Evolutionary conservation across 2,797 vertebrate species (phyloP), one percentile per base, ranked within the genome.

Genomic region (Ctenopoma multispine): DNA sequence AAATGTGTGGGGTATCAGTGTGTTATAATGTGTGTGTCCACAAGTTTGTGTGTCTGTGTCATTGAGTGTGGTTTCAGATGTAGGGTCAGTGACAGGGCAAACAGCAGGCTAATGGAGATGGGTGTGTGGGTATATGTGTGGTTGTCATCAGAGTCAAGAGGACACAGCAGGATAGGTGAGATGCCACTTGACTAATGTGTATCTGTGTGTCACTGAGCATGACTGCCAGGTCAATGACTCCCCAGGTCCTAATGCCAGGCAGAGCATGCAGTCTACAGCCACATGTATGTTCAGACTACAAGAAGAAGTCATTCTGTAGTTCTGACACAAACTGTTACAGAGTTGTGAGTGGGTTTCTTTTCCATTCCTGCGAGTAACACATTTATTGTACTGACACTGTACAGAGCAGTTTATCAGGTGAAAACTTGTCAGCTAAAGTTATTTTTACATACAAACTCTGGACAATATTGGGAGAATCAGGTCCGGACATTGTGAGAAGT

Each of bases 121-220:
- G 29, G 58, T 68, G 69, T 57, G 46, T 50, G 29, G 66, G 43
- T 73, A 12, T 46, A 23, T 44, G 46, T 61, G 38, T 27, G 51
- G 31, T 63, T 65, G 64, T 51, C 60, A 59, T 47, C 61, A 41
- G 62, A 65, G 75, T 72, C 63, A 29, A 71, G 63, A 72, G 56
- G 63, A 67, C 68, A 38, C 58, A 44, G 61, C 0, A 18, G 75
- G 53, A 38, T 21, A 56, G 79, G 72, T 76, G 69, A 72, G 54
- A 61, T 56, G 65, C 36, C 66, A 58, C 43, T 70, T 67, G 55
- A 65, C 71, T 49, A 34, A 38, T 64, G 41, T 46, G 69, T 51
- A 48, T 31, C 50, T 49, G 53, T 54, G 61, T 60, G 69, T 67
- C 44, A 66, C 41, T 27, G 51, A 62, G 64, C 64, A 14, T 23